Conservation (phyloP, 2,888 invertebrate genomes). For the Tetropium fuscum region DNA sequence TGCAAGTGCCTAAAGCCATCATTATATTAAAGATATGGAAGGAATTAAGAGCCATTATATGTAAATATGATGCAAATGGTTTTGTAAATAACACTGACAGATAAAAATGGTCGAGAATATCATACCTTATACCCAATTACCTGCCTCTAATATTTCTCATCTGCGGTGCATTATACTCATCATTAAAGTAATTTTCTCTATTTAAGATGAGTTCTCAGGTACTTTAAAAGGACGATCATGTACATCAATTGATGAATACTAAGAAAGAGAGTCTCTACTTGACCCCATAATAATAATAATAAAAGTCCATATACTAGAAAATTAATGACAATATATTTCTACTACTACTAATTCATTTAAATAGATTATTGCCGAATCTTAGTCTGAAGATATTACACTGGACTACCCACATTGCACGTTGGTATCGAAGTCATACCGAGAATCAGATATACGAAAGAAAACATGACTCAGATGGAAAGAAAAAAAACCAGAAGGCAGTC, state of each 20-base stretch:
- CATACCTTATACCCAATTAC: too few relatives aligned
- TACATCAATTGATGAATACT: neutral
- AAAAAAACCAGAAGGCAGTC: too few relatives aligned
- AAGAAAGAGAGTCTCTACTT: neutral
- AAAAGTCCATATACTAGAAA: too few relatives aligned
- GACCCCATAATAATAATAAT: neutral
- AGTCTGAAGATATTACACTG: too few relatives aligned
- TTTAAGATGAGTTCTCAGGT: slow-evolving; percentile 10
- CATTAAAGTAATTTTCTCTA: slow-evolving; percentile 18
- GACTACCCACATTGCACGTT: too few relatives aligned
- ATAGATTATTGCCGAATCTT: too few relatives aligned
- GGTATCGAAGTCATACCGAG: too few relatives aligned
- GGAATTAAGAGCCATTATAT: slow-evolving; percentile 6
- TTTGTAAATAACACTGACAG: neutral
- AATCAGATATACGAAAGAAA: too few relatives aligned
- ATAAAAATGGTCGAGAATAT: slow-evolving; percentile 1
- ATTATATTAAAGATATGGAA: slow-evolving; percentile 2
- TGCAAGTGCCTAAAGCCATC: slow-evolving; percentile 7
- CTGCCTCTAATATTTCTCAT: slow-evolving; percentile 10
- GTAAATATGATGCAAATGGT: neutral
- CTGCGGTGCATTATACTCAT: slow-evolving; percentile 12
- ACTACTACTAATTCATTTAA: too few relatives aligned
- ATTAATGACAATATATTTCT: too few relatives aligned
- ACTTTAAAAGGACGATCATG: neutral
- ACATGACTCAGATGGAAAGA: too few relatives aligned